Evolutionary conservation across 2,888 invertebrate genomes (phyloP).

Genomic region (Ecdyonurus torrentis): DNA sequence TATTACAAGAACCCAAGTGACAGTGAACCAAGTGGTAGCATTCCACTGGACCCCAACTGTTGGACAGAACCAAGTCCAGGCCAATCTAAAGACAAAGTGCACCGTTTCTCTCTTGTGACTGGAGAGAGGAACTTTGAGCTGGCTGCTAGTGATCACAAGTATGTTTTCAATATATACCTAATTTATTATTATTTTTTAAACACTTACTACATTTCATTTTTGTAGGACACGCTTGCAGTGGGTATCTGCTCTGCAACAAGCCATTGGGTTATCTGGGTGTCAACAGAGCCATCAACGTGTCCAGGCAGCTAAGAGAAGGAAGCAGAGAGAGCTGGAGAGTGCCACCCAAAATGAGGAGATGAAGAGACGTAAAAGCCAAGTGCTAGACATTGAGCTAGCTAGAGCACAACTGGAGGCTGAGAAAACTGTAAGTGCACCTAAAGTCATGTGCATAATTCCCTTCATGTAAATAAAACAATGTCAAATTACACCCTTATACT

Average conservation of each 20-base stretch:
- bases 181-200: background rate
- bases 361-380: slow-evolving; percentile 36
- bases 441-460: background rate
- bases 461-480: background rate
- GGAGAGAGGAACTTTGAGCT: slow-evolving; percentile 56
- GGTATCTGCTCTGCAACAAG: slow-evolving; percentile 55
- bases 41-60: slow-evolving; percentile 44
- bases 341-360: slow-evolving; percentile 35
- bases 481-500: no score
- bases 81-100: slow-evolving; percentile 20
- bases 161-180: slow-evolving; percentile 14
- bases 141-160: slow-evolving; percentile 57
- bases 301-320: slow-evolving; percentile 34
- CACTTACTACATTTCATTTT: slow-evolving; percentile 1
- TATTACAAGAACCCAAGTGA: slow-evolving; percentile 58
- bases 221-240: slow-evolving; percentile 52
- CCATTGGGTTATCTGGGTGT: slow-evolving; percentile 31
- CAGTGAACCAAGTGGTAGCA: slow-evolving; percentile 49
- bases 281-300: slow-evolving; percentile 49
- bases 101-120: slow-evolving; percentile 48
- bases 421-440: slow-evolving; percentile 33
- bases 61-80: slow-evolving; percentile 40
- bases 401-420: slow-evolving; percentile 44
- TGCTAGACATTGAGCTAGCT: slow-evolving; percentile 23
- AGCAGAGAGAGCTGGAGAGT: slow-evolving; percentile 29